These are phyloP conservation scores for Sussaba pulchella DNA, from an alignment of 2,888 invertebrate species.

Conservation along the genomic window DNA sequence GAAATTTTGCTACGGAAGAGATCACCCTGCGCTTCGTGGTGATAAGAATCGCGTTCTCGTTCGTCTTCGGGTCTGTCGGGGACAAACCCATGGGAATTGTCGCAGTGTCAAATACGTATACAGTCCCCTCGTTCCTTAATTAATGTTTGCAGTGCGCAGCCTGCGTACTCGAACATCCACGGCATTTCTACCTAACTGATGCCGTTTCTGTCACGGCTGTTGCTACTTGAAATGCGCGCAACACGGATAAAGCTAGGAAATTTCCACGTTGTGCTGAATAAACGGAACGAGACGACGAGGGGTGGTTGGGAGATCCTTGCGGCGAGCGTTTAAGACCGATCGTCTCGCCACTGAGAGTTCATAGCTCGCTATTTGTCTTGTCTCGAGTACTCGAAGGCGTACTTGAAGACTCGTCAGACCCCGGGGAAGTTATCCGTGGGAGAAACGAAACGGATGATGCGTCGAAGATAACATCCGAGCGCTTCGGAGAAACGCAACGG, in stretches of 20 bases:
- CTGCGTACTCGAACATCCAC: not conserved
- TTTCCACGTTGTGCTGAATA: constrained; percentile 46
- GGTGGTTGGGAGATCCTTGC: not conserved
- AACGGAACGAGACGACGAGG: constrained; percentile 55
- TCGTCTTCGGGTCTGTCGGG: not conserved
- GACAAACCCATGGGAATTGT: constrained; percentile 20
- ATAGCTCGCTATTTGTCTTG: constrained; percentile 50
- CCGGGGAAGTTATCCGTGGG: not conserved
- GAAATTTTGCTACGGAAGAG: constrained; percentile 25
- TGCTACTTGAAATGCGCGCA: not conserved
- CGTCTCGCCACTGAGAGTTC: constrained; percentile 38
- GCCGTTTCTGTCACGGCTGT: constrained; percentile 11
- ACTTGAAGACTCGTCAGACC: not conserved
- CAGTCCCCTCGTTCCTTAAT: constrained; percentile 56
- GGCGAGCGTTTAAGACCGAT: constrained; percentile 37
- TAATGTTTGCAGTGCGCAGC: constrained; percentile 56
- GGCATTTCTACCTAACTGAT: constrained; percentile 19
- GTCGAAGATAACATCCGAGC: constrained; percentile 5
- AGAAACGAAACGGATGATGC: constrained; percentile 15
- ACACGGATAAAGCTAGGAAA: constrained; percentile 36
- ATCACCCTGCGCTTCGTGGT: constrained; percentile 4
- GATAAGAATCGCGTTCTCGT: not conserved
- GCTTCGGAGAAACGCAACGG: constrained; percentile 1
- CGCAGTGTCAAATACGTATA: constrained; percentile 31
- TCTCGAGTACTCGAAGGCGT: constrained; percentile 5